These are phyloP conservation scores for Clarias macrocephalus DNA, from an alignment of 2,113 vertebrate genomes.

Conservation along the genomic window DNA sequence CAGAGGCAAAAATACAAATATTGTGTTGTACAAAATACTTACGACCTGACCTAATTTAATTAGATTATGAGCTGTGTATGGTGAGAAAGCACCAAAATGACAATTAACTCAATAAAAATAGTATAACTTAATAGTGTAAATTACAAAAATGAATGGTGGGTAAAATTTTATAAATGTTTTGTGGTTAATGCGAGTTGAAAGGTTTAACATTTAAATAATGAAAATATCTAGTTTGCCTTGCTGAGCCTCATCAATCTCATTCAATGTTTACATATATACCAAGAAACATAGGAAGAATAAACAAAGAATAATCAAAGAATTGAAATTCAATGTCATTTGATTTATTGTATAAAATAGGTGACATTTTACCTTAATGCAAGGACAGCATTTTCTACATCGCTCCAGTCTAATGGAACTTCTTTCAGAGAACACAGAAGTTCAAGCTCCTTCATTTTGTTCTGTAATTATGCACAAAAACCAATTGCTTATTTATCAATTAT, in stretches of 20 bases:
- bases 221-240: too few species aligned
- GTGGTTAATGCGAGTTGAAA: too few species aligned
- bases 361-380: constrained; percentile 82
- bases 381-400: constrained; percentile 93
- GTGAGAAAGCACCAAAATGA: not conserved
- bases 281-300: too few species aligned
- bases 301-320: not conserved
- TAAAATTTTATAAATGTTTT: not conserved
- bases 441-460: constrained; percentile 98
- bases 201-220: too few species aligned
- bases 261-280: too few species aligned
- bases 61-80: not conserved
- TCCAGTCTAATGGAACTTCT: constrained; percentile 90
- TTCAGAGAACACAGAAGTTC: constrained; percentile 96
- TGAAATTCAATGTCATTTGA: not conserved
- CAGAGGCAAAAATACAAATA: too few species aligned
- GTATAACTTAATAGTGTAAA: not conserved
- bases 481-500: not conserved
- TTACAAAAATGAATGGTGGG: not conserved
- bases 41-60: too few species aligned
- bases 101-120: too few species aligned
- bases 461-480: constrained; percentile 39
- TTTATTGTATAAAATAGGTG: not conserved
- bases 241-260: too few species aligned
- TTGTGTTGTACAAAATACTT: too few species aligned